Conservation (phyloP, 2,113 vertebrate species). For the Mesembrinibis cayennensis region DNA sequence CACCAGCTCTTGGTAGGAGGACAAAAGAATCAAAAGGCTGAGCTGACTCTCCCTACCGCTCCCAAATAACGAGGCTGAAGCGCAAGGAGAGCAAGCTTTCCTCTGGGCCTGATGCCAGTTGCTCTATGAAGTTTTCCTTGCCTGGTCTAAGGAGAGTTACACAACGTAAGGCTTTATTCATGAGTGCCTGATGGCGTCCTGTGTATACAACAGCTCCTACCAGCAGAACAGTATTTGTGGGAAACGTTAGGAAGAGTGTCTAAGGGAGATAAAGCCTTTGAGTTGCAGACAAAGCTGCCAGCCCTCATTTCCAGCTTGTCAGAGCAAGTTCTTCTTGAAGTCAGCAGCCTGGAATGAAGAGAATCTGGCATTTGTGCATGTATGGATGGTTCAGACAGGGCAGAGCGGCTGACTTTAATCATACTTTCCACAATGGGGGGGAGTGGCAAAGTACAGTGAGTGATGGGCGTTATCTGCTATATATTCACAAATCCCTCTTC, state of each 20-base stretch:
- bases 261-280: conserved; percentile 48
- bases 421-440: not conserved
- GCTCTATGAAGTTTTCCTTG: not conserved
- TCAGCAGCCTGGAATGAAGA: conserved; percentile 67
- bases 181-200: not conserved
- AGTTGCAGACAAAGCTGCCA: conserved; percentile 35
- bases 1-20: not conserved
- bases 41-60: not conserved
- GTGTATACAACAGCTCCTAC: conserved; percentile 5
- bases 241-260: conserved; percentile 23
- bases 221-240: conserved; percentile 27
- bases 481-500: not conserved
- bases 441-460: not conserved
- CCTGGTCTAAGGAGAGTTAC: not conserved
- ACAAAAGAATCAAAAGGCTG: not conserved
- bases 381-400: conserved; percentile 26
- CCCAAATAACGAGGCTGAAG: conserved; percentile 40
- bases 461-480: not conserved
- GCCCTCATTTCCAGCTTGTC: conserved; percentile 61
- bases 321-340: conserved; percentile 63
- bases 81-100: conserved; percentile 38
- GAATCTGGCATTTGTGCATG: conserved; percentile 61
- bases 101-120: not conserved
- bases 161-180: conserved; percentile 9
- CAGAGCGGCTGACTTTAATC: conserved; percentile 28